phyloP scores from a whole-genome alignment of 1,140 invertebrate genomes.

The Drosophila paulistorum region DNA sequence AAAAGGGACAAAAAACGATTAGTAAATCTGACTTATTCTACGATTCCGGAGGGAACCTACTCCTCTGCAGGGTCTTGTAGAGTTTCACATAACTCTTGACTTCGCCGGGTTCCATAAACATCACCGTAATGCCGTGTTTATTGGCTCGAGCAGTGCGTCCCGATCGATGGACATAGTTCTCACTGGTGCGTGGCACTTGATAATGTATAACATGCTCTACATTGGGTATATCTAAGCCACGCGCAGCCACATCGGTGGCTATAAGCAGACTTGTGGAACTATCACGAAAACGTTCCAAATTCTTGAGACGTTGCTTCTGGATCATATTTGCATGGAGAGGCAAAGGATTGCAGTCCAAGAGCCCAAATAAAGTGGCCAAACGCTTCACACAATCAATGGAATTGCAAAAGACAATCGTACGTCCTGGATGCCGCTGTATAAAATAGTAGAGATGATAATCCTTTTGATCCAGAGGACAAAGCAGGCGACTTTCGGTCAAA shows the following conservation, averaged over 20 bases:
- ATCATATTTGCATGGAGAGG: slow-evolving; percentile 97
- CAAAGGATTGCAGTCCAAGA: slow-evolving; percentile 91
- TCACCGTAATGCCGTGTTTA: slow-evolving; percentile 94
- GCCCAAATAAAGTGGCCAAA: slow-evolving; percentile 91
- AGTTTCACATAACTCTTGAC: slow-evolving; percentile 91
- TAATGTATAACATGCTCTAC: slow-evolving; percentile 99
- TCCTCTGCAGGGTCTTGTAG: slow-evolving; percentile 91
- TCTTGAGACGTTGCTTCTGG: slow-evolving; percentile 96
- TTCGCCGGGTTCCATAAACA: slow-evolving; percentile 96
- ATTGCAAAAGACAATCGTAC: slow-evolving; percentile 98
- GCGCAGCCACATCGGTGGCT: slow-evolving; percentile 98
- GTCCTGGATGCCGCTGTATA: slow-evolving; percentile 91
- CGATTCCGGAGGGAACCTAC: slow-evolving; percentile 83
- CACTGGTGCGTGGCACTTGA: slow-evolving; percentile 95
- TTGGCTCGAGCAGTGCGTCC: slow-evolving; percentile 96
- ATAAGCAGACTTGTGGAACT: slow-evolving; percentile 91
- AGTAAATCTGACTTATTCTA: neutral
- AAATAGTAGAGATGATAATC: slow-evolving; percentile 98
- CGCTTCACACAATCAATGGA: slow-evolving; percentile 96
- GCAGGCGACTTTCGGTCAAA: slow-evolving; percentile 92
- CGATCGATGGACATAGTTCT: slow-evolving; percentile 98
- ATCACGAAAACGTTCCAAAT: slow-evolving; percentile 95
- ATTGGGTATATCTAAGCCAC: slow-evolving; percentile 97
- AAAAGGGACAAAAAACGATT: slow-evolving; percentile 1
- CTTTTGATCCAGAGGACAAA: slow-evolving; percentile 91